Percentiles rank a stretch among this genome's conserved stretches.
Conservation (phyloP, 2,113 vertebrate species). For the Anhinga rufa region DNA sequence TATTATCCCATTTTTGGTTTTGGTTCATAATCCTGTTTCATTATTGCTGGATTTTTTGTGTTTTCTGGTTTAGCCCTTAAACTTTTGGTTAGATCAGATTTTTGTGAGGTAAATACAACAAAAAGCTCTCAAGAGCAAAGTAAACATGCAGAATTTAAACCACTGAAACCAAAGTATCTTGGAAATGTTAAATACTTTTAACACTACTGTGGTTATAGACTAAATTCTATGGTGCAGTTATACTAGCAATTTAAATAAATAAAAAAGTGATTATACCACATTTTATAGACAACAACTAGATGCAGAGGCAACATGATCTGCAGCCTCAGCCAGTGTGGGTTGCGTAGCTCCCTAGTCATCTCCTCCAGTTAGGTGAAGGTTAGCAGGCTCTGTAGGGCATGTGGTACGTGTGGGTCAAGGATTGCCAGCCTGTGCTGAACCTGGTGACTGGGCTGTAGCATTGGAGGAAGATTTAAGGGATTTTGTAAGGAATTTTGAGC, state of each 20-base stretch:
- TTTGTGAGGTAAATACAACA: background rate
- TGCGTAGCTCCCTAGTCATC: background rate
- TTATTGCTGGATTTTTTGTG: background rate
- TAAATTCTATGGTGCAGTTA: background rate
- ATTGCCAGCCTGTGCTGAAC: background rate
- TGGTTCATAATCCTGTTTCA: background rate
- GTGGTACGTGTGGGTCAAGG: fast-evolving
- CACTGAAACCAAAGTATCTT: background rate
- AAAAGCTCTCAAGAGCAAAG: background rate
- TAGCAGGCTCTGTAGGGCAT: fast-evolving
- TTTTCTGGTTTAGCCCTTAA: background rate
- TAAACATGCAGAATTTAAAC: background rate
- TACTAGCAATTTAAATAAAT: background rate
- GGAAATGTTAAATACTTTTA: background rate
- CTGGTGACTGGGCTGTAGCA: background rate
- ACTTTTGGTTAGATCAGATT: background rate
- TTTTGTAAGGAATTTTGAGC: background rate
- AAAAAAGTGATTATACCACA: background rate
- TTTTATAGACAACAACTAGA: background rate
- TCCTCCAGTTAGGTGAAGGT: background rate
- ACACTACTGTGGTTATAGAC: background rate
- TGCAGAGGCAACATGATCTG: background rate
- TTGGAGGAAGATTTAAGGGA: background rate
- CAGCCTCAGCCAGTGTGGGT: background rate
- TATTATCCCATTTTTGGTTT: background rate